Percentiles rank a stretch among this genome's conserved stretches.
phyloP scores from a whole-genome alignment of 1,140 invertebrate genomes.

The Archegozetes longisetosus region DNA sequence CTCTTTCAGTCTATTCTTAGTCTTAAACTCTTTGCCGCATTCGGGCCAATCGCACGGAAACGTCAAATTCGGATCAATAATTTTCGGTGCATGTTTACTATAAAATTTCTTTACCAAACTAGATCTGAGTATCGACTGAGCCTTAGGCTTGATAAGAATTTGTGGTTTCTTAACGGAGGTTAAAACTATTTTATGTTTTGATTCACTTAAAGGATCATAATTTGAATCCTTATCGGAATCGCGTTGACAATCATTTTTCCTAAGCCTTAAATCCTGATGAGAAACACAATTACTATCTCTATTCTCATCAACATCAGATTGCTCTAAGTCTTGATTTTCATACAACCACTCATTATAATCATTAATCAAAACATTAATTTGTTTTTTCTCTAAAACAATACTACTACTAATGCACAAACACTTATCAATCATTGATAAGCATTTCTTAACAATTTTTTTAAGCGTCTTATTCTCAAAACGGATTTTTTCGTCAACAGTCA shows the following conservation, averaged over 20 bases:
- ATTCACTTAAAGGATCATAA: too few species aligned
- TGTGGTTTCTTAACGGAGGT: background rate
- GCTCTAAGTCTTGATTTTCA: background rate
- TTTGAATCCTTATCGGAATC: too few species aligned
- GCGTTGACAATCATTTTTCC: background rate
- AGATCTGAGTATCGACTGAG: background rate
- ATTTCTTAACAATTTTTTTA: background rate
- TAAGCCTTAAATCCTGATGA: background rate
- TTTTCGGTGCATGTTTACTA: too few species aligned
- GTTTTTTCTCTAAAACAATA: background rate
- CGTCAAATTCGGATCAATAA: background rate
- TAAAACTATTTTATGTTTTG: too few species aligned
- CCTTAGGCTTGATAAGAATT: background rate
- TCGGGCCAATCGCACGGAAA: background rate
- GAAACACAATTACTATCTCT: background rate
- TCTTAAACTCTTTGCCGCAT: background rate
- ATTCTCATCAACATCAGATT: background rate
- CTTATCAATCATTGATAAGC: background rate
- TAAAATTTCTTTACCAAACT: background rate
- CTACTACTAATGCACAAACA: background rate
- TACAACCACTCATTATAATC: background rate
- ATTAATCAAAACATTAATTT: background rate
- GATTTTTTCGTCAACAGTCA: background rate
- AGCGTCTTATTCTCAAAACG: background rate
- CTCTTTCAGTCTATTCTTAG: background rate